phyloP scores from a whole-genome alignment of 1,140 invertebrate species.

The Gerris buenoi region DNA sequence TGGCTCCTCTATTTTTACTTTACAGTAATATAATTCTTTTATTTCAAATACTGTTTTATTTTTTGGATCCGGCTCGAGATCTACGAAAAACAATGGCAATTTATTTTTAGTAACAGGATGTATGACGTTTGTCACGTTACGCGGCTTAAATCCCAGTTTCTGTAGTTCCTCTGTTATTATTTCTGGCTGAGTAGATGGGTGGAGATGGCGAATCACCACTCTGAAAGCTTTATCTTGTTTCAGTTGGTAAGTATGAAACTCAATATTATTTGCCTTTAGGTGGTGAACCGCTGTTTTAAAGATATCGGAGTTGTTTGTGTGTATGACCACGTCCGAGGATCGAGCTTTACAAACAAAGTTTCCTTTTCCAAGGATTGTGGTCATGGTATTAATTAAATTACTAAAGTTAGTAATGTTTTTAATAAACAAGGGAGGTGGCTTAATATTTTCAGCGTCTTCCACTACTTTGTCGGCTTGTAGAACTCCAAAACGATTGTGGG shows the following conservation, averaged over 20 bases:
- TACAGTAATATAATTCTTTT: slow-evolving; percentile 21
- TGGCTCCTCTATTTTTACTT: slow-evolving; percentile 24
- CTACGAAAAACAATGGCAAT: slow-evolving; percentile 26
- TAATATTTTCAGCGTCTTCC: too few relatives aligned
- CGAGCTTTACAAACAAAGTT: slow-evolving; percentile 2
- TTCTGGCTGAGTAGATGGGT: slow-evolving; percentile 21
- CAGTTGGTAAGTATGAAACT: slow-evolving; percentile 26
- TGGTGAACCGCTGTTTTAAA: not conserved
- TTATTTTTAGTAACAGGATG: slow-evolving; percentile 19
- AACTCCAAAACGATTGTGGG: too few relatives aligned
- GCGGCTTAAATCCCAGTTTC: slow-evolving; percentile 3
- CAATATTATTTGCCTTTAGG: slow-evolving; percentile 6
- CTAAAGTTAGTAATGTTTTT: slow-evolving; percentile 6
- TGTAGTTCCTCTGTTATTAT: slow-evolving; percentile 23
- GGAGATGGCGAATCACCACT: slow-evolving; percentile 26
- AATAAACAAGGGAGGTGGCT: slow-evolving; percentile 7
- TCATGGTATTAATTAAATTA: not conserved
- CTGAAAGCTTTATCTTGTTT: slow-evolving; percentile 26
- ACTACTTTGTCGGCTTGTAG: too few relatives aligned
- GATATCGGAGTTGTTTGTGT: not conserved
- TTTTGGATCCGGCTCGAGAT: slow-evolving; percentile 24
- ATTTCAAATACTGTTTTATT: slow-evolving; percentile 28
- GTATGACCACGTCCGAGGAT: not conserved
- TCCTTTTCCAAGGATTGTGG: not conserved
- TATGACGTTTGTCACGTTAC: not conserved